Evolutionary conservation across 2,888 invertebrate genomes (phyloP).

Genomic region (Melikaiella ostensackeni): DNA sequence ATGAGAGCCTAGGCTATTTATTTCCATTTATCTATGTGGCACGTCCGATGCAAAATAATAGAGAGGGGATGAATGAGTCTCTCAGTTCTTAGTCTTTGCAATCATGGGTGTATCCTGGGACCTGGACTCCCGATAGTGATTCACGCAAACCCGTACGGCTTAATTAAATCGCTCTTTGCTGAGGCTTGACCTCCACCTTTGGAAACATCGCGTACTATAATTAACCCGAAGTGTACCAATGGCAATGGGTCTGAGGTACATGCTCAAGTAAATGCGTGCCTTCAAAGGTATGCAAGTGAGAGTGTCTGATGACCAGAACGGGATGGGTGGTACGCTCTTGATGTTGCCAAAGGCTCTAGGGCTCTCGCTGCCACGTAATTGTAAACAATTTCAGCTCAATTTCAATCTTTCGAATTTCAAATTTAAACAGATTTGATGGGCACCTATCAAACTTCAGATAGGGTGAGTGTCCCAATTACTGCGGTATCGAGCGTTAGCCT

Average conservation of each 20-base stretch:
- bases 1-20: background rate
- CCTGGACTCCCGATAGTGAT: background rate
- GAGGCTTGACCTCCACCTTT: slow-evolving; percentile 37
- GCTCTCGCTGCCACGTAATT: background rate
- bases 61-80: background rate
- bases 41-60: background rate
- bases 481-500: too few species aligned
- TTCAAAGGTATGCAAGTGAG: slow-evolving; percentile 41
- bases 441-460: background rate
- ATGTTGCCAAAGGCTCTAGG: slow-evolving; percentile 23
- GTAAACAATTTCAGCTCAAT: background rate
- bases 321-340: slow-evolving; percentile 42
- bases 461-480: too few species aligned
- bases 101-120: background rate
- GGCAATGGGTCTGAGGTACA: background rate
- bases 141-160: slow-evolving; percentile 53
- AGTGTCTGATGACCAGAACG: slow-evolving; percentile 36
- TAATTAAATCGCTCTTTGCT: slow-evolving; percentile 42
- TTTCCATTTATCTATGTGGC: background rate
- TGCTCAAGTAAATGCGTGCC: slow-evolving; percentile 29
- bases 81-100: background rate
- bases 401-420: slow-evolving; percentile 8
- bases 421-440: background rate
- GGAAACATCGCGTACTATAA: slow-evolving; percentile 34
- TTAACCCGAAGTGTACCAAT: slow-evolving; percentile 38